Base-by-base conservation (phyloP, 2,797 vertebrate genomes). In the Pteronotus mesoamericanus region DNA sequence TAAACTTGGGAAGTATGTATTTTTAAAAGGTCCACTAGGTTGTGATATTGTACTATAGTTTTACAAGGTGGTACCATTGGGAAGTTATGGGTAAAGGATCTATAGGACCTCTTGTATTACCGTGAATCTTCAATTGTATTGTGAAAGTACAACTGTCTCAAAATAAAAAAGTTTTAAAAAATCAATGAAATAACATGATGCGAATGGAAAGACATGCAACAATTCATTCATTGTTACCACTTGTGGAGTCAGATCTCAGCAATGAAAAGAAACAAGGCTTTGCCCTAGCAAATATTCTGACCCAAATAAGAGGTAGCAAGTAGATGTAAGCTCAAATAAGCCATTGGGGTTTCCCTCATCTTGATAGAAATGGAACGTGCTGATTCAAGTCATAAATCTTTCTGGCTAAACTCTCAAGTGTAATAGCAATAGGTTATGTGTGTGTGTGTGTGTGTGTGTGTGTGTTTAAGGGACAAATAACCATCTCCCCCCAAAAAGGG, bases 301-400 rank as follows among this genome's bases (percentile, higher is more conserved):
- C 21, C 18, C 24, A 59, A 77, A 57, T 87, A 85, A 69, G 39
- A 69, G 85, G 66, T 78, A 74, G 6, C 16, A 26, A 59, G 32
- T 34, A 68, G 8, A 96, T 87, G n/a, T 46, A 87, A 59, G 19
- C 10, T 29, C 42, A 80, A 66, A 59, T 6, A 93, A 90, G 32
- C 3, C 34, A 77, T 59, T 39, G 24, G 78, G 88, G 39, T 91
- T 91, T 89, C 68, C 22, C 26, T 2, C 24, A 18, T 83, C 74
- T 95, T 71, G 88, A 71, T 59, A 86, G 57, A 92, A 94, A 83
- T 26, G 3, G 59, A 95, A 89, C 74, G 32, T 75, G 68, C 34
- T 78, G 11, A 82, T 85, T 91, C 71, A 95, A 95, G 79, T 89
- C 22, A 74, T 93, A 94, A 95, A 94, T 95, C 61, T 85, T 93